Evolutionary conservation across 2,888 invertebrate genomes (phyloP).

Genomic region (Heliconius sara): DNA sequence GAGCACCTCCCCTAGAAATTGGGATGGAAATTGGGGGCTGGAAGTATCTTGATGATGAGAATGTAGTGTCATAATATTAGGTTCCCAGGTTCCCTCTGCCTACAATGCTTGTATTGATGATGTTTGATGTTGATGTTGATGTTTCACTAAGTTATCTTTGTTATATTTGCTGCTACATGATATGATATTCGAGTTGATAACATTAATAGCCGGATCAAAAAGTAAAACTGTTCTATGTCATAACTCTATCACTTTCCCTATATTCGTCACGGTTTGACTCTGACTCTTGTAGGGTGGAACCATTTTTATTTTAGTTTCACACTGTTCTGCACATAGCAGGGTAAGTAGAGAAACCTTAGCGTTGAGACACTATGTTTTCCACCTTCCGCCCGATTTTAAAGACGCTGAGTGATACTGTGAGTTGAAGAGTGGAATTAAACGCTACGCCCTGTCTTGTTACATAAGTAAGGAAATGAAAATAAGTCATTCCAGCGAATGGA

Average conservation of each 20-base stretch:
- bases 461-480: no score
- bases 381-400: no score
- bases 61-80: neutral
- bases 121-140: no score
- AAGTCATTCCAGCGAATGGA: no score
- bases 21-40: neutral
- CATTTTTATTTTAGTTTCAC: neutral
- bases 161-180: no score
- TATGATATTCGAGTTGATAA: neutral
- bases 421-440: no score
- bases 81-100: neutral
- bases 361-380: no score
- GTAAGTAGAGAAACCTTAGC: no score
- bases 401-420: no score
- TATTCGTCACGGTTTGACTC: neutral
- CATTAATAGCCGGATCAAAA: neutral
- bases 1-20: neutral
- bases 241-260: neutral
- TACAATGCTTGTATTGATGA: neutral
- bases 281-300: neutral
- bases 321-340: no score
- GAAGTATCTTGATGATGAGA: neutral
- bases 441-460: no score
- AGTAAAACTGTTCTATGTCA: neutral
- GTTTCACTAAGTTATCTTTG: no score